A percentile compares a stretch with the other conserved stretches of the same genome.
Conservation (phyloP, 2,113 vertebrate genomes). For the Chiloscyllium plagiosum region DNA sequence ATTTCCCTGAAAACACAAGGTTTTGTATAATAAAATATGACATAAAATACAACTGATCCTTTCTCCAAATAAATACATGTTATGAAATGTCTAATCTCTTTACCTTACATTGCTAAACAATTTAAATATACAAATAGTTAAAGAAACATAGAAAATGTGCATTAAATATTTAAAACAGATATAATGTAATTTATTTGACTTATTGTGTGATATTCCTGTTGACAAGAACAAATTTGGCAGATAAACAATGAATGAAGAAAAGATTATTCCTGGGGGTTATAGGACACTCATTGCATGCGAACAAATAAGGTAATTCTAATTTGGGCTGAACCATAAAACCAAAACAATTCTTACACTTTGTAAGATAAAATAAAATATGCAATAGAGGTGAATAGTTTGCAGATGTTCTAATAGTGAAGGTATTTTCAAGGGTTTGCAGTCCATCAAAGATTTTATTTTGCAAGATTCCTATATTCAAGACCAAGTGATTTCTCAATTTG, state of each 20-base stretch:
- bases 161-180: conserved; percentile 13
- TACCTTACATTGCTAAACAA: not conserved
- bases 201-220: not conserved
- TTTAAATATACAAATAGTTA: conserved; percentile 14
- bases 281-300: not conserved
- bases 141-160: not conserved
- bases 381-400: not conserved
- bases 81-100: not conserved
- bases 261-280: not conserved
- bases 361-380: not conserved
- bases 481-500: not conserved
- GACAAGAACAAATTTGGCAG: conserved; percentile 18
- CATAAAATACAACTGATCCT: not conserved
- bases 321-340: not conserved
- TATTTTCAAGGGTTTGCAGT: not conserved
- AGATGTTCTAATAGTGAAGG: not conserved
- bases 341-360: not conserved
- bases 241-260: conserved; percentile 20
- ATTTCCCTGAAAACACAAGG: not conserved
- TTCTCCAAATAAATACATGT: not conserved
- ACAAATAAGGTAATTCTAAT: not conserved
- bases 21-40: not conserved
- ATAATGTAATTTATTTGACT: not conserved
- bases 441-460: not conserved
- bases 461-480: not conserved